These are phyloP conservation scores for Gadus chalcogrammus DNA, from an alignment of 2,113 vertebrate species.

Conservation along the genomic window DNA sequence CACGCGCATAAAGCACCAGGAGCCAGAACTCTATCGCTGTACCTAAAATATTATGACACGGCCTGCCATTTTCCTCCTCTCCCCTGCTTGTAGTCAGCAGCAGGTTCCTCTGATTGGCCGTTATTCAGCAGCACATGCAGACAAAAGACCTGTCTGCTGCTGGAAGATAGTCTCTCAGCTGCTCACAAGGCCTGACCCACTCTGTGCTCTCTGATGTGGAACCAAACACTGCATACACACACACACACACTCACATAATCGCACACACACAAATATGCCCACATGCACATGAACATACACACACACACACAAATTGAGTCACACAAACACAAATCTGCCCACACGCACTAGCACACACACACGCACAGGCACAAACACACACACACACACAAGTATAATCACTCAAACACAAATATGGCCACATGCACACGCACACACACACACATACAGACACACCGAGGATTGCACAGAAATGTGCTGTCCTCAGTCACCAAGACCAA, in stretches of 20 bases:
- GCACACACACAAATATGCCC: slow-evolving; percentile 15
- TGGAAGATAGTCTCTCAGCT: slow-evolving; percentile 45
- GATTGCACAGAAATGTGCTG: not conserved
- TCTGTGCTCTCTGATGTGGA: slow-evolving; percentile 32
- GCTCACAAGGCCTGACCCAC: slow-evolving; percentile 22
- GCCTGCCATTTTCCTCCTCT: slow-evolving; percentile 15
- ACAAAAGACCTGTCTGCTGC: slow-evolving; percentile 53
- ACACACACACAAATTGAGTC: not conserved
- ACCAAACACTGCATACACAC: slow-evolving; percentile 12
- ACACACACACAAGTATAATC: not conserved
- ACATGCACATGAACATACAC: not conserved
- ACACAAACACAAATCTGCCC: slow-evolving; percentile 1
- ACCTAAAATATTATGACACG: too few relatives aligned
- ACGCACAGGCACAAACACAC: slow-evolving; percentile 6
- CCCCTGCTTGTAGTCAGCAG: slow-evolving; percentile 26
- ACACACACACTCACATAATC: slow-evolving; percentile 9
- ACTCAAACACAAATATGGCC: not conserved
- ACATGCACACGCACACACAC: not conserved
- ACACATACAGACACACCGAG: not conserved
- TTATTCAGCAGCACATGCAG: slow-evolving; percentile 42
- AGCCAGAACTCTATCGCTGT: too few relatives aligned
- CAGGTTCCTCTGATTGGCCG: slow-evolving; percentile 47
- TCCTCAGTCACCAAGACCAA: not conserved
- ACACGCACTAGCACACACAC: slow-evolving; percentile 10
- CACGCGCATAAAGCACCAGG: too few relatives aligned